Percentiles rank a stretch among this genome's conserved stretches.
Evolutionary conservation across 2,888 invertebrate genomes (phyloP).

Genomic region (Prenolepis imparis): DNA sequence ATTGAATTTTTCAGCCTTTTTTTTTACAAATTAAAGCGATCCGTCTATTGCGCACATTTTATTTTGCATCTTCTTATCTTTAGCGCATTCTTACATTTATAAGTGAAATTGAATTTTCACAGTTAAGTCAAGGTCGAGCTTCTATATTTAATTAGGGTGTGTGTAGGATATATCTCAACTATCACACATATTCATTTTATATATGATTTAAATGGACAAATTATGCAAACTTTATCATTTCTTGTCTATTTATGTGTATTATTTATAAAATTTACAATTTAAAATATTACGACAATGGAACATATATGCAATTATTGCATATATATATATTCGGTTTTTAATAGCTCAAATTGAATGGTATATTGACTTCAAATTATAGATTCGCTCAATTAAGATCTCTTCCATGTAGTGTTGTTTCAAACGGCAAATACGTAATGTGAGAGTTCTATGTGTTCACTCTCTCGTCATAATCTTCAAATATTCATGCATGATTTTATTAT

Average conservation of each 20-base stretch:
- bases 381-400: constrained; percentile 1
- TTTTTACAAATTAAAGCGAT: background rate
- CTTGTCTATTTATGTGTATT: background rate
- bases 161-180: background rate
- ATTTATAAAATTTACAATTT: constrained; percentile 1
- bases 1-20: background rate
- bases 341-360: background rate
- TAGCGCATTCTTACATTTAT: background rate
- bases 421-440: background rate
- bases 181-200: background rate
- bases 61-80: background rate
- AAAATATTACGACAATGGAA: background rate
- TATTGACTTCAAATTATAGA: background rate
- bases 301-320: too few species aligned
- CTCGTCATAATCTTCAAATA: too few species aligned
- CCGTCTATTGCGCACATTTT: background rate
- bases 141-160: background rate
- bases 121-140: background rate
- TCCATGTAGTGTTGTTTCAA: background rate
- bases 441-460: too few species aligned
- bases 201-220: background rate
- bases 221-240: constrained; percentile 4
- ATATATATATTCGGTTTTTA: too few species aligned
- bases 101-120: background rate
- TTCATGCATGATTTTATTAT: too few species aligned